phyloP scores from a whole-genome alignment of 2,797 vertebrate species.

The Tangara arthus region DNA sequence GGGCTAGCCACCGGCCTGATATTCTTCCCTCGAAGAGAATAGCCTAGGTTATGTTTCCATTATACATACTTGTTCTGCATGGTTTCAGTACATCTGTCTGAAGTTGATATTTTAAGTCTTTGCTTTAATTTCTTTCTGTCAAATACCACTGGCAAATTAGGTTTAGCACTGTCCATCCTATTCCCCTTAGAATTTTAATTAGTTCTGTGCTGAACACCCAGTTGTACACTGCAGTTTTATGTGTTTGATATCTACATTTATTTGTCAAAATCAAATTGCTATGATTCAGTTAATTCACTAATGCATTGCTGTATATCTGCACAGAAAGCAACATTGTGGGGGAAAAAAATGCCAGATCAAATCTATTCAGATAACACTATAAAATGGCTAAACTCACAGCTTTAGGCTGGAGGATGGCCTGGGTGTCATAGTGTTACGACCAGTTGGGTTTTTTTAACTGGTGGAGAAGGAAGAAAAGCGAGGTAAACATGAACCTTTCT shows the following conservation, averaged over 20 bases:
- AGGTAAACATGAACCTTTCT: neutral
- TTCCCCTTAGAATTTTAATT: conserved; percentile 11
- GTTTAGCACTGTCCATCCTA: neutral
- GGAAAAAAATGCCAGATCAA: fast-evolving
- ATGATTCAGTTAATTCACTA: neutral
- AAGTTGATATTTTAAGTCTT: neutral
- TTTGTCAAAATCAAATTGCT: neutral
- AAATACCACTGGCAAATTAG: neutral
- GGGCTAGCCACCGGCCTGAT: neutral
- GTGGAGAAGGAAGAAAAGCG: neutral
- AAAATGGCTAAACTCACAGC: neutral
- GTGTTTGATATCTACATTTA: neutral
- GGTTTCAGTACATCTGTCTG: neutral
- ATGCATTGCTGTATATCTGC: neutral
- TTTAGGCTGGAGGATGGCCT: neutral
- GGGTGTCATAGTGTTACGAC: neutral
- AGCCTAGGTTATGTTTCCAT: neutral
- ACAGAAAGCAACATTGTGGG: neutral
- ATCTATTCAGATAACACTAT: neutral
- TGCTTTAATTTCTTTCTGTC: conserved; percentile 20
- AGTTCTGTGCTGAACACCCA: neutral
- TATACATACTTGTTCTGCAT: neutral
- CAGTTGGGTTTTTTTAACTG: neutral
- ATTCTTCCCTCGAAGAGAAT: neutral
- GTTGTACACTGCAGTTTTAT: neutral